phyloP scores from a whole-genome alignment of 2,113 vertebrate genomes.

The Perccottus glenii region DNA sequence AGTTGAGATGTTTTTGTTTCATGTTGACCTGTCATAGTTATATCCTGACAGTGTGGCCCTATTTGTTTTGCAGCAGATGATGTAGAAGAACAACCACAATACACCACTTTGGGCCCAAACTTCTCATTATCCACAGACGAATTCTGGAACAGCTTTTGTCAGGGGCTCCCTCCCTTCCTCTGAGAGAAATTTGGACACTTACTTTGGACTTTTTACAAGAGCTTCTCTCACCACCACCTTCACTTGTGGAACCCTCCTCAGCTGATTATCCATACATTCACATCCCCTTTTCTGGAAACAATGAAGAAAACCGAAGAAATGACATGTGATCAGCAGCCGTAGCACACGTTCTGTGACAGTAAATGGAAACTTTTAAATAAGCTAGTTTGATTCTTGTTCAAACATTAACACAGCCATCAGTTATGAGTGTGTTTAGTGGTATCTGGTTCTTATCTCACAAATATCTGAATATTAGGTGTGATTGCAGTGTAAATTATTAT shows the following conservation, averaged over 20 bases:
- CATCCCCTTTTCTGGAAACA: not conserved
- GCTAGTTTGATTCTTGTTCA: not conserved
- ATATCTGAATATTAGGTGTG: no score
- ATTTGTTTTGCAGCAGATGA: slow-evolving; percentile 43
- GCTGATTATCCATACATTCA: not conserved
- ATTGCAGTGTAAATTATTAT: no score
- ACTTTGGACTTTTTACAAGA: slow-evolving; percentile 36
- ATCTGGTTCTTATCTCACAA: no score
- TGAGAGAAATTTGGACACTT: slow-evolving; percentile 1
- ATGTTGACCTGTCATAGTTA: no score
- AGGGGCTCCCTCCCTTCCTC: fast-evolving
- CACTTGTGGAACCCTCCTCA: not conserved
- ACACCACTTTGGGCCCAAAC: slow-evolving; percentile 45
- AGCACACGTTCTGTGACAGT: no score
- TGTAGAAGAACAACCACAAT: slow-evolving; percentile 33
- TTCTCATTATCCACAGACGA: not conserved
- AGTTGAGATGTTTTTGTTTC: no score
- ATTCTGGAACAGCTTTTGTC: slow-evolving; percentile 4
- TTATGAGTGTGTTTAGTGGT: no score
- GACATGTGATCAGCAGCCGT: no score
- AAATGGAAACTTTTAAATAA: no score
- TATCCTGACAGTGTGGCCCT: slow-evolving; percentile 17
- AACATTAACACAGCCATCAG: slow-evolving; percentile 16
- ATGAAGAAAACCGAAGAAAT: no score
- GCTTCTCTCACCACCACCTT: not conserved